These are phyloP conservation scores for Vipera ursinii DNA, from an alignment of 2,797 vertebrate species.

Conservation along the genomic window DNA sequence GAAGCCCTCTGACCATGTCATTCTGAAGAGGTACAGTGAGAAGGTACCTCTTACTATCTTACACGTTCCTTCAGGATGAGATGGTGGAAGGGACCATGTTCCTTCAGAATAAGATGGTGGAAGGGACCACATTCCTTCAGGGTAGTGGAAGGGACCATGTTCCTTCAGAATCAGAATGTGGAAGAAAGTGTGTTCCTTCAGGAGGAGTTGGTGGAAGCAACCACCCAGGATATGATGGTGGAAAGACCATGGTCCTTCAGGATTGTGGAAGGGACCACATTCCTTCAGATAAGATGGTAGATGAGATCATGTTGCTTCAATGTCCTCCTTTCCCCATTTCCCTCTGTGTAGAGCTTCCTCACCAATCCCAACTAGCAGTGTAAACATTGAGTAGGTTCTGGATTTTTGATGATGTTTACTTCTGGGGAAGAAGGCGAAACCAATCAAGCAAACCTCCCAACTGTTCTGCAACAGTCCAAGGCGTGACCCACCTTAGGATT, in stretches of 20 bases:
- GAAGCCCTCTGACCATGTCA: background rate
- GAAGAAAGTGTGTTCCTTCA: background rate
- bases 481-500: background rate
- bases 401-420: background rate
- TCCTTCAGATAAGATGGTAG: background rate
- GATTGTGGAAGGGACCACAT: background rate
- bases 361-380: background rate
- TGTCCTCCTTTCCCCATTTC: background rate
- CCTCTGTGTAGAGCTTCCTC: background rate
- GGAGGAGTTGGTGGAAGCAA: background rate
- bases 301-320: background rate
- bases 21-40: background rate
- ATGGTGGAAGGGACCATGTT: no score
- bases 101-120: no score
- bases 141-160: no score
- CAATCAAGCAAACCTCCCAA: background rate
- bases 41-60: no score
- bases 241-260: background rate
- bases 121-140: no score
- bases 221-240: no score
- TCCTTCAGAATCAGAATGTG: background rate
- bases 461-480: background rate
- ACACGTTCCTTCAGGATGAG: no score
- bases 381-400: background rate
- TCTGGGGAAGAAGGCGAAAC: background rate